A percentile compares a stretch with the other conserved stretches of the same genome.
phyloP scores from a whole-genome alignment of 1,140 invertebrate species.

The Liolophura sinensis region DNA sequence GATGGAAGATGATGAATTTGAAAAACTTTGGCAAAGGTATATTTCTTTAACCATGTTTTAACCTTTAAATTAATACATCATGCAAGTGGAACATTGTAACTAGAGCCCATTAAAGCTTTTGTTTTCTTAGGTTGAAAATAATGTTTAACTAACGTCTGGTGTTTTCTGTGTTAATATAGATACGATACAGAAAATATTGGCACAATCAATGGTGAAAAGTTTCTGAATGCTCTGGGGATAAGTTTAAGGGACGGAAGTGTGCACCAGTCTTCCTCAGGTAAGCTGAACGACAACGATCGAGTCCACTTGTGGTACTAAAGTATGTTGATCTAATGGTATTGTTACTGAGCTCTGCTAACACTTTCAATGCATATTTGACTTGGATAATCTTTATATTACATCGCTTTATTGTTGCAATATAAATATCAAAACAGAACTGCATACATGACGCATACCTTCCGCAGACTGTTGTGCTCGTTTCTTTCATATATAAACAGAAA shows the following conservation, averaged over 20 bases:
- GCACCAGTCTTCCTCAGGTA: not conserved
- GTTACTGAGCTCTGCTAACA: no score
- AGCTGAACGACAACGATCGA: no score
- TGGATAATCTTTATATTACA: no score
- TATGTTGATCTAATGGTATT: no score
- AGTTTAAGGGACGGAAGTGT: conserved; percentile 20
- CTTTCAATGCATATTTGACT: no score
- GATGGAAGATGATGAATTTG: conserved; percentile 54
- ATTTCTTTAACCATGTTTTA: not conserved
- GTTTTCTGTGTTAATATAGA: conserved; percentile 25
- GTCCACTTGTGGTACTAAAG: no score
- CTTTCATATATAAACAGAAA: no score
- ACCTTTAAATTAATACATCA: not conserved
- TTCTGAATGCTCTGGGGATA: conserved; percentile 52
- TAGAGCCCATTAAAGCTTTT: not conserved
- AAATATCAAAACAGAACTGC: no score
- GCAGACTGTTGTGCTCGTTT: no score
- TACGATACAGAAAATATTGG: conserved; percentile 48
- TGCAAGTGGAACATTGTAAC: not conserved
- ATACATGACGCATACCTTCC: no score
- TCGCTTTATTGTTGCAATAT: no score
- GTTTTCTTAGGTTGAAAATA: not conserved
- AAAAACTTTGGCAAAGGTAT: conserved; percentile 56
- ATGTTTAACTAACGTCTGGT: not conserved
- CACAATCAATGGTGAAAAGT: conserved; percentile 39